Base-by-base conservation (phyloP, 2,113 vertebrate genomes). In the Ornithorhynchus anatinus region DNA sequence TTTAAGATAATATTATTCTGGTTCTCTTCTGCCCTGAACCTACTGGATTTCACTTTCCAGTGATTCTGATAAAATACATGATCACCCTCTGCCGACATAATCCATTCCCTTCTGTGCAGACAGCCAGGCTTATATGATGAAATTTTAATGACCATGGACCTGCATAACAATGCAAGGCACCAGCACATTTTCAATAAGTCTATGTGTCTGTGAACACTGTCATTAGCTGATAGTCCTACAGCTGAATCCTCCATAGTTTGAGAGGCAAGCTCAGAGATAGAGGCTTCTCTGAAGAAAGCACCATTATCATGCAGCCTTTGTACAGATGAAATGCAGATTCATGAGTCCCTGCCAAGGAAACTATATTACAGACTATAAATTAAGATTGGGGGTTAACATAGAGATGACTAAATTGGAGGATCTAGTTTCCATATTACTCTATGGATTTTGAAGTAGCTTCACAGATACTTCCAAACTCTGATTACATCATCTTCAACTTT, bases 61-160 rank as follows among this genome's bases (percentile, higher is more conserved):
- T 91, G 77, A 83, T 77, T 89, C 88, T 85, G 86, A 91, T 90
- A 88, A 92, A 92, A 90, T 88, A 86, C 65, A 29, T 72, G 82
- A 89, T 85, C 40, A 25, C 79, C 39, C 61, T 86, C 86, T 86
- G 85, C 90, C 86, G 89, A 85, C 64, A 72, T 57, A 88, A 86
- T 84, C 85, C 84, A 59, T 90, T 90, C 75, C 69, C 82, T 85
- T 91, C 10, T 8, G 57, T 80, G 61, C 85, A 87, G 89, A 91
- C 78, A 29, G 85, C 86, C 88, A 77, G 85, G 79, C 86, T 92
- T 86, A 79, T 86, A 84, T 79, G 85, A 89, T 89, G 87, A 91
- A 93, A 92, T 84, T 82, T 92, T 92, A 90, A 95, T 93, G 91
- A 91, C 81, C 75, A 10, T 42, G 75, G 84, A 79, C 85, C 85